phyloP scores from a whole-genome alignment of 2,888 invertebrate genomes.

The Laspeyria flexula region DNA sequence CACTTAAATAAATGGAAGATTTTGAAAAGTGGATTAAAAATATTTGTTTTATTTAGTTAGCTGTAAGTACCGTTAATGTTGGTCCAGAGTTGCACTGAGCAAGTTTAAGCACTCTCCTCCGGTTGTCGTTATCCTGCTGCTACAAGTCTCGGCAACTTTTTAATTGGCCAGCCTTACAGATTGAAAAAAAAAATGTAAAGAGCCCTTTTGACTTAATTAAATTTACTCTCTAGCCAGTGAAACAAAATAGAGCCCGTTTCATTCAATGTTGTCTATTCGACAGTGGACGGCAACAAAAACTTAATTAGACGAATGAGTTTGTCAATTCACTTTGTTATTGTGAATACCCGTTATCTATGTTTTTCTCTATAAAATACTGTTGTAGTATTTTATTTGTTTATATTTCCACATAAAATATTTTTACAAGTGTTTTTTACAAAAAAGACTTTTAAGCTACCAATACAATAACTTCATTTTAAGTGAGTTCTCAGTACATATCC shows the following conservation, averaged over 20 bases:
- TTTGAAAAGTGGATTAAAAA: slow-evolving; percentile 1
- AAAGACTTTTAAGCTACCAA: too few species aligned
- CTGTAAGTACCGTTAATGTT: slow-evolving; percentile 55
- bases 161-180: slow-evolving; percentile 77
- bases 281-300: slow-evolving; percentile 51
- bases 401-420: too few species aligned
- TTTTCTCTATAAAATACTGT: slow-evolving; percentile 14
- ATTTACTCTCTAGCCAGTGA: slow-evolving; percentile 70
- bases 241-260: slow-evolving; percentile 62
- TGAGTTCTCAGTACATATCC: too few species aligned
- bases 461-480: too few species aligned
- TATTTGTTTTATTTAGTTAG: slow-evolving; percentile 12
- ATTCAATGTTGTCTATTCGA: slow-evolving; percentile 57
- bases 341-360: slow-evolving; percentile 18
- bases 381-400: slow-evolving; percentile 7
- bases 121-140: slow-evolving; percentile 66
- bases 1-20: not conserved
- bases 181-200: slow-evolving; percentile 75
- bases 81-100: slow-evolving; percentile 53
- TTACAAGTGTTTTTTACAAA: too few species aligned
- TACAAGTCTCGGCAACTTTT: slow-evolving; percentile 74
- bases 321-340: slow-evolving; percentile 39
- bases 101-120: slow-evolving; percentile 64
- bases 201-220: slow-evolving; percentile 76
- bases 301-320: slow-evolving; percentile 59